These are phyloP conservation scores for Brachymystax lenok DNA, from an alignment of 2,797 vertebrate genomes.

Conservation along the genomic window DNA sequence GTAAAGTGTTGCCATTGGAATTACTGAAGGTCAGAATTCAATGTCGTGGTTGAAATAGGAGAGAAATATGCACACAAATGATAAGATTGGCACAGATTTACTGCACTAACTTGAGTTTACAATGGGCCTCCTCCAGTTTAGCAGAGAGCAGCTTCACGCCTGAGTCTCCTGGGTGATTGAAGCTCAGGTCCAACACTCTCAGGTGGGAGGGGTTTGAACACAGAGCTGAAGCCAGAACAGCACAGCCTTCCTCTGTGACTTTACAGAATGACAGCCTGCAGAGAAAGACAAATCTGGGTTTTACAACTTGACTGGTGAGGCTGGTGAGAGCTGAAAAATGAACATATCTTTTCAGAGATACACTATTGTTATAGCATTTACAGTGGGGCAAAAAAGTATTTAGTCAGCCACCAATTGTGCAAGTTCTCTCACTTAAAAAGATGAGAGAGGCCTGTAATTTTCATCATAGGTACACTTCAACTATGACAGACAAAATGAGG, in stretches of 20 bases:
- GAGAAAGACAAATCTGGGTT: background rate
- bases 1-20: background rate
- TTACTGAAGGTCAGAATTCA: background rate
- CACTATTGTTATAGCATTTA: background rate
- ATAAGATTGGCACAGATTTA: background rate
- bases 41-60: background rate
- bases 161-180: slow-evolving; percentile 40
- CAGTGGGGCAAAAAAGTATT: too few relatives aligned
- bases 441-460: too few relatives aligned
- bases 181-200: slow-evolving; percentile 50
- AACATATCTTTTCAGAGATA: background rate
- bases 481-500: too few relatives aligned
- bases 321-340: background rate
- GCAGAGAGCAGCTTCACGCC: slow-evolving; percentile 7
- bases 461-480: too few relatives aligned
- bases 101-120: slow-evolving; percentile 42
- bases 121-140: slow-evolving; percentile 10
- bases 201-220: slow-evolving; percentile 25
- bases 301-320: background rate
- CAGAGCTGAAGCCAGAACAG: slow-evolving; percentile 24
- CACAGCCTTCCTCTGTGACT: slow-evolving; percentile 38
- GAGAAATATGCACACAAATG: background rate
- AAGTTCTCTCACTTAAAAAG: too few relatives aligned
- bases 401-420: too few relatives aligned
- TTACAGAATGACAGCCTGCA: slow-evolving; percentile 25